These are phyloP conservation scores for Cololabis saira DNA, from an alignment of 2,113 vertebrate species.

Conservation along the genomic window DNA sequence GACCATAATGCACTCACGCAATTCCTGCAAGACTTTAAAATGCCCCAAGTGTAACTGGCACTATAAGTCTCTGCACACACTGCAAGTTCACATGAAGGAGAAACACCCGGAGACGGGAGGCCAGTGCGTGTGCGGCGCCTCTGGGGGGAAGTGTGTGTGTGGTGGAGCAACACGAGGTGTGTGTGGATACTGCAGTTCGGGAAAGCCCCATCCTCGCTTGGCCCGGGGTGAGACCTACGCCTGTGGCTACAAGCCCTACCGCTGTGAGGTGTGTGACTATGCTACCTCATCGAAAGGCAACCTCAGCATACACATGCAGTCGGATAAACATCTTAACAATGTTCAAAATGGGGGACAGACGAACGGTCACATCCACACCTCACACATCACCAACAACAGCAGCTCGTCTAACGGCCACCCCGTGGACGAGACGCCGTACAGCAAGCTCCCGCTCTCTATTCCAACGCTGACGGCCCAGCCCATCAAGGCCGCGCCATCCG, in stretches of 20 bases:
- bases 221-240: conserved; percentile 98
- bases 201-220: conserved; percentile 95
- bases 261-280: conserved; percentile 99
- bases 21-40: conserved; percentile 99
- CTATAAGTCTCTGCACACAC: conserved; percentile 99
- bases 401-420: conserved; percentile 54
- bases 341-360: conserved; percentile 92
- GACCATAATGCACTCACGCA: conserved; percentile 98
- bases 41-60: conserved; percentile 99
- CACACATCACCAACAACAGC: conserved; percentile 59
- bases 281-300: conserved; percentile 99
- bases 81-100: conserved; percentile 99
- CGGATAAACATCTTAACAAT: conserved; percentile 99
- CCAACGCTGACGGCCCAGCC: conserved; percentile 51
- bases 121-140: conserved; percentile 69
- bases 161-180: conserved; percentile 72
- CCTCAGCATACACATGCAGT: conserved; percentile 99
- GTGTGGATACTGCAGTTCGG: conserved; percentile 92
- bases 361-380: conserved; percentile 69
- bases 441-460: conserved; percentile 64
- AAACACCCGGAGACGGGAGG: conserved; percentile 95
- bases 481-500: conserved; percentile 55
- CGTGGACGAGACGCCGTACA: conserved; percentile 64
- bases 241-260: conserved; percentile 99
- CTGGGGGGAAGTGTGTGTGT: conserved; percentile 74